phyloP scores from a whole-genome alignment of 1,140 invertebrate genomes.

The Wiebesia pumilae region DNA sequence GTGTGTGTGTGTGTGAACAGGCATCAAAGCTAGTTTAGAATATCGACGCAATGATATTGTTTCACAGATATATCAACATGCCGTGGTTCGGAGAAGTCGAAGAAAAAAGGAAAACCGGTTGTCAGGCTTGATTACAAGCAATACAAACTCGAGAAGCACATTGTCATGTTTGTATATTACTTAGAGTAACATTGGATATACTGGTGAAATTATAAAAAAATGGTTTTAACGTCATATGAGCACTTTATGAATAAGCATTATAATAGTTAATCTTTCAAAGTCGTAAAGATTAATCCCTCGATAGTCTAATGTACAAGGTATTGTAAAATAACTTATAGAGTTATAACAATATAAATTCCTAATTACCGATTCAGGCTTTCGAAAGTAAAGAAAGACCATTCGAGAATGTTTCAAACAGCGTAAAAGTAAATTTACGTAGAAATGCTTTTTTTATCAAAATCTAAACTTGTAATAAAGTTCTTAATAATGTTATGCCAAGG shows the following conservation, averaged over 20 bases:
- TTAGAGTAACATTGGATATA: neutral
- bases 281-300: neutral
- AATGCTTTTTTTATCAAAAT: neutral
- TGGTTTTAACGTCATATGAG: neutral
- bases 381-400: too few relatives aligned
- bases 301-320: neutral
- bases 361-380: too few relatives aligned
- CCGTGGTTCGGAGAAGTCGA: neutral
- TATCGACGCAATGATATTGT: neutral
- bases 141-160: neutral
- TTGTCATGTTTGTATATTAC: neutral
- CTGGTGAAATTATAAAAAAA: neutral
- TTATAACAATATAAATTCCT: neutral
- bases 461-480: neutral
- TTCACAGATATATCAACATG: neutral
- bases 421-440: neutral
- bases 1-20: too few relatives aligned
- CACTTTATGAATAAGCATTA: neutral
- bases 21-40: too few relatives aligned
- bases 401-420: neutral
- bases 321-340: neutral
- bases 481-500: too few relatives aligned
- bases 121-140: neutral
- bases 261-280: neutral
- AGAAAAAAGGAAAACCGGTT: slow-evolving; percentile 25